phyloP scores from a whole-genome alignment of 35 echinoderm and acorn worm genomes.

The Apostichopus californicus region DNA sequence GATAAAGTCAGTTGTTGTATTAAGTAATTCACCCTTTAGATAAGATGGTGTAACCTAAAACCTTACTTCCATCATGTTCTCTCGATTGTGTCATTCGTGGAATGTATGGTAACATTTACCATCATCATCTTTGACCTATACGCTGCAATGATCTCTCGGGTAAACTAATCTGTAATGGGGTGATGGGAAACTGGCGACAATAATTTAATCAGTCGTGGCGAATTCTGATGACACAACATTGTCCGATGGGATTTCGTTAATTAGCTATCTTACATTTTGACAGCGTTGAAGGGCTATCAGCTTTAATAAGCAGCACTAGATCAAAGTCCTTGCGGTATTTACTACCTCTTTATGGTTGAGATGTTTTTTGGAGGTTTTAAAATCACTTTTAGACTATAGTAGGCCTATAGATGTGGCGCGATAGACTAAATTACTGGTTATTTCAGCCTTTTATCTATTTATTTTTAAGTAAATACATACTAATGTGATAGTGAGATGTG shows the following conservation, averaged over 20 bases:
- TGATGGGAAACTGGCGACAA: not conserved
- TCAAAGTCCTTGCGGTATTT: not conserved
- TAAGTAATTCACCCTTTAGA: too few relatives aligned
- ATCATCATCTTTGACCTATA: not conserved
- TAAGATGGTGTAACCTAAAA: not conserved
- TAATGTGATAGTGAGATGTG: too few relatives aligned
- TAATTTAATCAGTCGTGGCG: not conserved
- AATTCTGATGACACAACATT: not conserved
- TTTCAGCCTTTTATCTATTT: too few relatives aligned
- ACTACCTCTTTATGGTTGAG: too few relatives aligned
- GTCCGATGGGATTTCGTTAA: not conserved
- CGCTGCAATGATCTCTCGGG: not conserved
- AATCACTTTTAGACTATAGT: too few relatives aligned
- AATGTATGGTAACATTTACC: not conserved
- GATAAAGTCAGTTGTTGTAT: too few relatives aligned
- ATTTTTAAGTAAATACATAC: too few relatives aligned
- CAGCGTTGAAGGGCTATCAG: not conserved
- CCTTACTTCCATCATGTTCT: not conserved
- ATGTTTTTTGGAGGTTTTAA: too few relatives aligned
- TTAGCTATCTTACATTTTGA: not conserved
- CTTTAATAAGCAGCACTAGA: not conserved
- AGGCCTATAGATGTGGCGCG: too few relatives aligned
- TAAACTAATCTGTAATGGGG: slow-evolving; percentile 2
- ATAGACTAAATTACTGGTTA: too few relatives aligned
- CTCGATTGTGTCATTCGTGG: not conserved